Conservation (phyloP, 2,888 invertebrate genomes). For the Spisula subtruncata region DNA sequence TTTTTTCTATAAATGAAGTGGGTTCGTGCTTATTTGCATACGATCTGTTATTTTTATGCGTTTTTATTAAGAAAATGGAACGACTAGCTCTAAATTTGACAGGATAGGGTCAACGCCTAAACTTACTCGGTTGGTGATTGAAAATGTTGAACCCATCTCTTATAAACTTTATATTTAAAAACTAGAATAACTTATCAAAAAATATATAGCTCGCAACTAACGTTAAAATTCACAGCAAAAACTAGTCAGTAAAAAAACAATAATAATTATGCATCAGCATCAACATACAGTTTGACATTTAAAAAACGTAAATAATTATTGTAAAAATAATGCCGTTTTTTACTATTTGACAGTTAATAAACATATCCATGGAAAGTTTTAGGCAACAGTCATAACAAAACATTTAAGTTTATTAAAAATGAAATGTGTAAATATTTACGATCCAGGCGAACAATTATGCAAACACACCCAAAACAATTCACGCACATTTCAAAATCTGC, state of each 20-base stretch:
- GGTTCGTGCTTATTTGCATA: not conserved
- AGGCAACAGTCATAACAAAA: not conserved
- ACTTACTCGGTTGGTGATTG: not conserved
- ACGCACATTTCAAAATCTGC: not conserved
- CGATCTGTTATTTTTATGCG: not conserved
- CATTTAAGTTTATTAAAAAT: not conserved
- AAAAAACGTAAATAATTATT: not conserved
- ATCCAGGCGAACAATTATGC: not conserved
- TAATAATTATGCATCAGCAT: not conserved
- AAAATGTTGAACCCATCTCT: not conserved
- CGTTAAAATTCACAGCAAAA: not conserved
- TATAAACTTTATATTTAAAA: not conserved
- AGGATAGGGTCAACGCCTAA: not conserved
- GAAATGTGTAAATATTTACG: not conserved
- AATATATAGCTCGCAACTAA: not conserved
- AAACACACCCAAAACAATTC: not conserved
- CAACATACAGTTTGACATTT: not conserved
- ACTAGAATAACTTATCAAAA: not conserved
- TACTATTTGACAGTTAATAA: not conserved
- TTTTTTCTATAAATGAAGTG: not conserved
- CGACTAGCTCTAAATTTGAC: not conserved
- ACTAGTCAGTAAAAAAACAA: not conserved
- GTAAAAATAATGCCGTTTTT: slow-evolving; percentile 5
- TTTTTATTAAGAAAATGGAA: not conserved
- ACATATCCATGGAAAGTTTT: not conserved